These are phyloP conservation scores for Apostichopus leukothele DNA, from an alignment of 53 echinoderm and acorn worm species.

Conservation along the genomic window DNA sequence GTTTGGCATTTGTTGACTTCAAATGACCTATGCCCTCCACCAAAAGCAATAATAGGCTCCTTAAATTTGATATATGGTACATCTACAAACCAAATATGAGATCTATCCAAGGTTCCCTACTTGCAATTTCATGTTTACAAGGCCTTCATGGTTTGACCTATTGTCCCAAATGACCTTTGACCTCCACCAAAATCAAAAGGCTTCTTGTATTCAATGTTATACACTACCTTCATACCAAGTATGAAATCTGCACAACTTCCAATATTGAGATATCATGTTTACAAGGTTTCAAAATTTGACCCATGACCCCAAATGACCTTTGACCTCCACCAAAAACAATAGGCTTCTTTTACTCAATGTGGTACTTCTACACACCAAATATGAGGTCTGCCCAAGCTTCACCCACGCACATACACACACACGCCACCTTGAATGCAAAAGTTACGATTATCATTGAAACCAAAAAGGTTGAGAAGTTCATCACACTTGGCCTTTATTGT, in stretches of 20 bases:
- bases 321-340: too few species aligned
- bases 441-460: background rate
- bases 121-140: background rate
- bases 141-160: background rate
- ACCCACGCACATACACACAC: background rate
- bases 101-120: background rate
- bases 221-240: background rate
- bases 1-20: background rate
- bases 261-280: background rate
- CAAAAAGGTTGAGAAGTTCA: too few species aligned
- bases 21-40: background rate
- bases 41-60: background rate
- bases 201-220: background rate
- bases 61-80: background rate
- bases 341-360: too few species aligned
- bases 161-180: background rate
- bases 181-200: background rate
- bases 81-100: background rate
- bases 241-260: background rate
- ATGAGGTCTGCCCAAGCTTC: background rate
- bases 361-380: too few species aligned
- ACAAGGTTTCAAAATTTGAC: background rate
- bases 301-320: too few species aligned
- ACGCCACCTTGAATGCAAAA: background rate
- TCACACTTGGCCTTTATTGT: too few species aligned